phyloP scores from a whole-genome alignment of 2,888 invertebrate species.

The Adineta ricciae region DNA sequence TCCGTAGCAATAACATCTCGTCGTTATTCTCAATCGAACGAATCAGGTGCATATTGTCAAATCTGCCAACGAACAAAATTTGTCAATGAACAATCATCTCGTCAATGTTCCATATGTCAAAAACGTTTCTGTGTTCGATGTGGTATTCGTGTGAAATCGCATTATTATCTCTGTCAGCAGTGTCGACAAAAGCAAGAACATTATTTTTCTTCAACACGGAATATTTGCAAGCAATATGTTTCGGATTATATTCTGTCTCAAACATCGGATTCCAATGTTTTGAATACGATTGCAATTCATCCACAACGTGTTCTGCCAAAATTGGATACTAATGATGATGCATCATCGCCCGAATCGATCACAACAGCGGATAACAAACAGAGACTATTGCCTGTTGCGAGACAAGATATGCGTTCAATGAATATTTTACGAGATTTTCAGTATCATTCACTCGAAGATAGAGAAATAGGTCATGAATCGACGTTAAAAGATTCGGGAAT shows the following conservation, averaged over 20 bases:
- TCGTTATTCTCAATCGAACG: conserved; percentile 11
- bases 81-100: conserved; percentile 18
- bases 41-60: conserved; percentile 31
- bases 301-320: neutral
- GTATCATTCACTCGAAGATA: conserved; percentile 1
- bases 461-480: neutral
- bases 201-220: neutral
- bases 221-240: neutral
- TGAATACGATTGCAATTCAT: neutral
- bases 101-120: conserved; percentile 31
- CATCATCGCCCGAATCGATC: neutral
- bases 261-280: neutral
- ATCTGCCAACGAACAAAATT: conserved; percentile 33
- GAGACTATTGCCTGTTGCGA: neutral
- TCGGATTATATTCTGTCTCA: conserved; percentile 10
- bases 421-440: conserved; percentile 3
- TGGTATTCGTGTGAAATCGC: conserved; percentile 3
- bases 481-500: conserved; percentile 13
- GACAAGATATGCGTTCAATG: neutral
- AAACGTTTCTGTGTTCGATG: conserved; percentile 31
- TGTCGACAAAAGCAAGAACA: conserved; percentile 93
- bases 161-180: conserved; percentile 69
- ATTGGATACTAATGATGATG: neutral
- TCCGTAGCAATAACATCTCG: neutral
- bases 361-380: neutral